These are phyloP conservation scores for Oenanthe oenanthe DNA, from an alignment of 2,113 vertebrate genomes.

Conservation along the genomic window DNA sequence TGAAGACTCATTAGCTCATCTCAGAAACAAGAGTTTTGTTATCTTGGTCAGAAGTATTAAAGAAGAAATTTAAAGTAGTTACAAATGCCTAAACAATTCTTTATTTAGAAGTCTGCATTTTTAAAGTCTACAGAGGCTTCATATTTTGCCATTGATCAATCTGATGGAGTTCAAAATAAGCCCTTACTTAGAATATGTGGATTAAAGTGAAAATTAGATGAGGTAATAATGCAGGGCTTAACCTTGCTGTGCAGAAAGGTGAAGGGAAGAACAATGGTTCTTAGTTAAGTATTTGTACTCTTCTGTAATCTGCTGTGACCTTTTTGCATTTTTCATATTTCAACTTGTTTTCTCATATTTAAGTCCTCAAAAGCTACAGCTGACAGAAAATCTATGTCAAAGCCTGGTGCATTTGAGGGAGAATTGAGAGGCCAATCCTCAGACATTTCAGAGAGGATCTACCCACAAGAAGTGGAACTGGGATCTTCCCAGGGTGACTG, in stretches of 20 bases:
- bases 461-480: conserved; percentile 85
- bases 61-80: neutral
- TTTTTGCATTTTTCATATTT: neutral
- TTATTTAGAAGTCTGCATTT: neutral
- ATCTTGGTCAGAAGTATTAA: neutral
- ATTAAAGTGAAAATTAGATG: neutral
- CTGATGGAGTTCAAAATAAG: neutral
- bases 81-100: neutral
- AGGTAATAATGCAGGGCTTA: neutral
- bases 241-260: neutral
- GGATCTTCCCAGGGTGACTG: conserved; percentile 85
- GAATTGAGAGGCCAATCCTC: conserved; percentile 85
- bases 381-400: conserved; percentile 87
- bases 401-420: conserved; percentile 84
- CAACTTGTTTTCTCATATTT: conserved; percentile 7
- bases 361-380: conserved; percentile 92
- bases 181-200: neutral
- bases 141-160: neutral
- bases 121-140: neutral
- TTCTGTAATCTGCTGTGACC: neutral
- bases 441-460: conserved; percentile 81
- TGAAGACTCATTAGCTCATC: neutral
- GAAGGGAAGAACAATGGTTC: neutral
- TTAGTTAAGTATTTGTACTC: neutral
- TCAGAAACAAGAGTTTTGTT: neutral